Evolutionary conservation across 1,140 invertebrate species (phyloP), one percentile per base, ranked within the genome.

Genomic region (Ridgeia piscesae): DNA sequence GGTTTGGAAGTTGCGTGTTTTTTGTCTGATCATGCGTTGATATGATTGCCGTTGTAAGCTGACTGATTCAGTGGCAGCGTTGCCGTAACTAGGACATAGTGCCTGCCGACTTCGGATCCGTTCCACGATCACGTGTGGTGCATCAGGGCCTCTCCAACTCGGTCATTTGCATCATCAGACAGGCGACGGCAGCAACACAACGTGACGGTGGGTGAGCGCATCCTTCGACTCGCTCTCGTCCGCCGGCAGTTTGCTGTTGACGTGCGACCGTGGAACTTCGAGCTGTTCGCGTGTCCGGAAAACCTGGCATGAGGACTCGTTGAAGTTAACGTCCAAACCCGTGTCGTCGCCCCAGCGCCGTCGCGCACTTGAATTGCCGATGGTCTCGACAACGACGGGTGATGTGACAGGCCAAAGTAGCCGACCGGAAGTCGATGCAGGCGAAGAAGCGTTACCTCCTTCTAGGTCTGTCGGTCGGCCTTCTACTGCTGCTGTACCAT

Each of bases 371-470:
- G 58, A 77, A 77, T 31, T 21, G 58, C 58, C 58, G 58, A 77
- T 77, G 58, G 58, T 77, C 58, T 14, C 58, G 58, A 9, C 11
- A 21, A 77, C 58, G 58, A 9, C 58, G 58, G 58, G 58, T 77
- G 58, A 77, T 77, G 58, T 77, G 58, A 77, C 58, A 77, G 58
- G 58, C 58, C 14, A 77, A 77, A 0, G 58, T 77, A 77, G 58
- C 58, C 58, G 91, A 91, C 34, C 33, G 35, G 33, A 91, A 48
- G 91, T 93, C 92, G 91, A 98, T 99, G 98, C 98, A 98, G 97
- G 98, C 98, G 92, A 98, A 98, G 96, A 98, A 98, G 96, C 97
- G 98, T 92, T 99, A 98, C 96, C 96, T 98, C 94, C 96, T 99
- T 94, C 96, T 98, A 94, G 97, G 98, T 95, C 95, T 97, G 92